Evolutionary conservation across 2,888 invertebrate genomes (phyloP), one percentile per base, ranked within the genome.

Genomic region (Trypoxylon attenuatum): DNA sequence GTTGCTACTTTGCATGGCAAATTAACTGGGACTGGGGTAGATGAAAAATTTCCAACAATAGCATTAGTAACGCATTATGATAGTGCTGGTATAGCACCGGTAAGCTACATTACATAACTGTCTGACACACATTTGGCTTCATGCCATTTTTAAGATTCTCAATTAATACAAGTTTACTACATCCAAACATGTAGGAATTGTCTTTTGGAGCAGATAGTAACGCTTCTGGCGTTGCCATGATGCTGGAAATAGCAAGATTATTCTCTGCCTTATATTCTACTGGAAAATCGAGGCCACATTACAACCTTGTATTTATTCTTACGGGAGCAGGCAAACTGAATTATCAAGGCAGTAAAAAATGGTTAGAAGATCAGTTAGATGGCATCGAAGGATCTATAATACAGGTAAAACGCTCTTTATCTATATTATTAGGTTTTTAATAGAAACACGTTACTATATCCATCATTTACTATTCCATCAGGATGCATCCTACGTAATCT

Each of bases 331-430:
- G 99, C 2, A 94, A 96, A 85, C 90, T 94, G 33, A 99, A 98
- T 89, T 99, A 96, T 85, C 95, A 96, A 87, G 97, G 98, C 0
- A 94, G 95, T 39, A 97, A 98, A 88, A 96, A 96, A 82, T 99
- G 97, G 96, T 89, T 99, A 10, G 97, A 98, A 83, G 96, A 97
- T 82, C 95, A 96, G 82, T 86, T 96, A 64, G 98, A 99, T 83
- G 92, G 91, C 0, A 87, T 91, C 13, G 94, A 94, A 74, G 91
- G 91, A 42, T 90, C 92, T 1, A 83, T 92, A 45, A 88, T 93
- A 69, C 95, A 94, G 90, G 96, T 95, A 87, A 66, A 69, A n/a
- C n/a, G n/a, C n/a, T n/a, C n/a, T n/a, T n/a, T n/a, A n/a, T n/a
- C n/a, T n/a, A n/a, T n/a, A n/a, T n/a, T n/a, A n/a, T n/a, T n/a